Conservation (phyloP, 2,113 vertebrate species). For the Psittacula cyanocephala region DNA sequence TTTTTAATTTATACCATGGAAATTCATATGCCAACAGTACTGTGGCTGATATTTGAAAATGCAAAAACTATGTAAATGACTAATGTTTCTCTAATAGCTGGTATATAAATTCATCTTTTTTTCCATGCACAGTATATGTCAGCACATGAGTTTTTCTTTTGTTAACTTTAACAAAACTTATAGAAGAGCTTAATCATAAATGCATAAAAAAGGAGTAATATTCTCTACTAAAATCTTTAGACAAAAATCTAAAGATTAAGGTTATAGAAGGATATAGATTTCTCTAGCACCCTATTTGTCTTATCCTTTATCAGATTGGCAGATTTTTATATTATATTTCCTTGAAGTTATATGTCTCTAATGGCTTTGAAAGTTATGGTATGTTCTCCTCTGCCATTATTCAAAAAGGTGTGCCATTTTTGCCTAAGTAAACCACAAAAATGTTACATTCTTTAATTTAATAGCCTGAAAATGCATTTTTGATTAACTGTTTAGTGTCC, state of each 20-base stretch:
- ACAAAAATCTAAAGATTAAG: neutral
- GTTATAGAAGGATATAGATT: neutral
- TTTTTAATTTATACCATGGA: neutral
- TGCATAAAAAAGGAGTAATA: neutral
- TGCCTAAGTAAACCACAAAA: neutral
- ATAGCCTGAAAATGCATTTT: neutral
- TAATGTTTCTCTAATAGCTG: neutral
- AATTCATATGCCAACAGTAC: neutral
- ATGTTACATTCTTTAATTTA: neutral
- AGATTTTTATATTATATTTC: neutral
- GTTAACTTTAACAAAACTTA: neutral
- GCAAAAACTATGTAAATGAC: neutral
- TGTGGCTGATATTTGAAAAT: neutral
- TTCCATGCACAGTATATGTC: neutral
- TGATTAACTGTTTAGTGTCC: neutral
- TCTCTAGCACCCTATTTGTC: neutral
- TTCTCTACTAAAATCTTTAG: neutral
- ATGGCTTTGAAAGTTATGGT: neutral
- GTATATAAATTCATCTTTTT: neutral
- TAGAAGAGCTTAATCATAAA: neutral
- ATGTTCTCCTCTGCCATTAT: neutral
- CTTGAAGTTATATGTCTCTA: neutral
- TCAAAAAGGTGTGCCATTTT: neutral
- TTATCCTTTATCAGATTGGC: neutral
- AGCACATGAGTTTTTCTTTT: fast-evolving